Conservation (phyloP, 2,888 invertebrate genomes). For the Meandrusa payeni region DNA sequence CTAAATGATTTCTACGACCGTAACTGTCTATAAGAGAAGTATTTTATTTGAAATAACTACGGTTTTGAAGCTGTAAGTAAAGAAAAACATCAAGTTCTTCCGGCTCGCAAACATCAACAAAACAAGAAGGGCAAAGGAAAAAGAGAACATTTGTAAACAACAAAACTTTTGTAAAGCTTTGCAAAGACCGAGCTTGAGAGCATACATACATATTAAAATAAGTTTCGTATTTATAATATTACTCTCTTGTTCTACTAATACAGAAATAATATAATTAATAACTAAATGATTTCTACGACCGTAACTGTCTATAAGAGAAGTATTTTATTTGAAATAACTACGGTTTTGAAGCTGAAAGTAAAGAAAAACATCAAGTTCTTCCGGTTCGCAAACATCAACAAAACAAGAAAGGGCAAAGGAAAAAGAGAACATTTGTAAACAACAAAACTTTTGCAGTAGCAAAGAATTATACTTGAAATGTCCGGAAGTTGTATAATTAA, state of each 20-base stretch:
- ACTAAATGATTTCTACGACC: no score
- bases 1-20: no score
- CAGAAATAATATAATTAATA: no score
- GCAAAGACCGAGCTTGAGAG: no score
- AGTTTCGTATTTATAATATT: no score
- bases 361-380: background rate
- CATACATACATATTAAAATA: no score
- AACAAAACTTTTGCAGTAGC: conserved; percentile 11
- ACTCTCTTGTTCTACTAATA: no score
- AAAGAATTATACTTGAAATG: conserved; percentile 14
- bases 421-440: conserved; percentile 8
- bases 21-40: no score
- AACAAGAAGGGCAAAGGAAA: conserved; percentile 1
- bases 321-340: no score
- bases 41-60: background rate
- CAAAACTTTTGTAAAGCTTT: no score
- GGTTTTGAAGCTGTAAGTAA: background rate
- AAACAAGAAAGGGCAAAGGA: conserved; percentile 1
- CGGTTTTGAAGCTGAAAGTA: background rate
- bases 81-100: background rate
- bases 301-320: no score
- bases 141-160: conserved; percentile 5
- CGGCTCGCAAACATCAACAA: background rate
- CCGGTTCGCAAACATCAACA: background rate
- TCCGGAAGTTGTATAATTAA: conserved; percentile 10